Evolutionary conservation across 2,888 invertebrate genomes (phyloP), one percentile per base, ranked within the genome.

Genomic region (Plagodis dolabraria): DNA sequence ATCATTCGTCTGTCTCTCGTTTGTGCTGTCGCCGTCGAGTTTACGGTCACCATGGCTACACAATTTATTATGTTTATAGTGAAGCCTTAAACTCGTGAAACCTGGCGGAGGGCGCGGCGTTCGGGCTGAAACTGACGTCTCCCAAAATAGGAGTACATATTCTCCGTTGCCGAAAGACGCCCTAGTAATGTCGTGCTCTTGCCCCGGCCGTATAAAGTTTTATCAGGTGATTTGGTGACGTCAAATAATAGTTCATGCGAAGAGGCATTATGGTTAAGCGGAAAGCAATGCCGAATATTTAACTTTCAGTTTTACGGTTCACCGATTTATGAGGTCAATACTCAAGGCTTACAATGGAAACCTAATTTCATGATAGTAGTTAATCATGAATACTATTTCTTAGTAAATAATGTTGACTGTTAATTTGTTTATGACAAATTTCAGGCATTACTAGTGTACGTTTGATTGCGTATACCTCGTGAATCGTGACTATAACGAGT

Each of bases 151-250:
- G 77, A 79, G 76, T 79, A 70, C 71, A 77, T 79, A 80, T 77
- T 83, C 85, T 83, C 74, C 76, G 76, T 75, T 83, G 82, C 88
- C 83, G 80, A 74, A 83, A 86, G 85, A 82, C 74, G 77, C 76
- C 72, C 76, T 71, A 76, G 75, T 80, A 80, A 79, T 85, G 79
- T 76, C 79, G 83, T 81, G 82, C 77, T 83, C 79, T 80, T 80
- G 79, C 77, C 82, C 79, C 80, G 80, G 79, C 77, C 77, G 80
- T 75, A 78, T 78, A 77, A 78, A 80, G 70, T 72, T 79, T 82
- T 82, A 85, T 84, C 86, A 83, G 83, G 80, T 84, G 83, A 85
- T 85, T 57, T 80, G 79, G 79, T 88, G 88, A 88, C 87, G 87
- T 89, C 86, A 86, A 72, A 68, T 65, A 68, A 69, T 67, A 74